phyloP scores from a whole-genome alignment of 2,888 invertebrate species.

The Napeogenes sylphis region DNA sequence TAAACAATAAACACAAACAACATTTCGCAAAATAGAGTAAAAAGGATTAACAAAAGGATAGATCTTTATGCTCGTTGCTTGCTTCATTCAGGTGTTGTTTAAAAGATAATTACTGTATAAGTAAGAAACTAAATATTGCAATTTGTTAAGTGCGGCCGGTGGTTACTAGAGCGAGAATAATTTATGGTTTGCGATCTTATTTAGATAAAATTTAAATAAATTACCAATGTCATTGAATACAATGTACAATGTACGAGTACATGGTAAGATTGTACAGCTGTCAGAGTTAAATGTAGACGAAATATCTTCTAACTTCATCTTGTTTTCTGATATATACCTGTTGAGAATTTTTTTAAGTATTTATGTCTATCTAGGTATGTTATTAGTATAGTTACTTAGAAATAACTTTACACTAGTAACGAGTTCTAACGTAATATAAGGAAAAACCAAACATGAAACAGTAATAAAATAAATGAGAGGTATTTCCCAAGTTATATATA shows the following conservation, averaged over 20 bases:
- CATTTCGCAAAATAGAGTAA: not conserved
- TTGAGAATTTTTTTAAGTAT: too few species aligned
- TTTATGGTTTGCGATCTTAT: conserved; percentile 23
- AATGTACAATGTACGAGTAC: not conserved
- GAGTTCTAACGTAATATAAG: not conserved
- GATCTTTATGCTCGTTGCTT: not conserved
- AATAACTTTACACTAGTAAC: not conserved
- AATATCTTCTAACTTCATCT: too few species aligned
- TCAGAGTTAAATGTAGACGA: too few species aligned
- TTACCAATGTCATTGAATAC: conserved; percentile 12
- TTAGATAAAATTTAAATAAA: conserved; percentile 17
- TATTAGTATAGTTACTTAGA: too few species aligned
- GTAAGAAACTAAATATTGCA: conserved; percentile 10
- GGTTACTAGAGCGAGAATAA: conserved; percentile 29
- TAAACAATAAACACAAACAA: not conserved
- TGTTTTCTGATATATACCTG: too few species aligned
- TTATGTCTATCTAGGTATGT: too few species aligned
- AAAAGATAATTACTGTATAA: conserved; percentile 7
- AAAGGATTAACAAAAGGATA: not conserved
- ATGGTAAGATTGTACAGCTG: not conserved
- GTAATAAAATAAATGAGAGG: not conserved
- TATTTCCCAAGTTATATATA: conserved; percentile 1
- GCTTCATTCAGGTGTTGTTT: not conserved
- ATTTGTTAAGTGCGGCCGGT: conserved; percentile 21
- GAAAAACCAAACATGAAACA: conserved; percentile 1